A percentile compares a stretch with the other conserved stretches of the same genome.
Evolutionary conservation across 2,888 invertebrate genomes (phyloP).

Genomic region (Argyra leucocephala): DNA sequence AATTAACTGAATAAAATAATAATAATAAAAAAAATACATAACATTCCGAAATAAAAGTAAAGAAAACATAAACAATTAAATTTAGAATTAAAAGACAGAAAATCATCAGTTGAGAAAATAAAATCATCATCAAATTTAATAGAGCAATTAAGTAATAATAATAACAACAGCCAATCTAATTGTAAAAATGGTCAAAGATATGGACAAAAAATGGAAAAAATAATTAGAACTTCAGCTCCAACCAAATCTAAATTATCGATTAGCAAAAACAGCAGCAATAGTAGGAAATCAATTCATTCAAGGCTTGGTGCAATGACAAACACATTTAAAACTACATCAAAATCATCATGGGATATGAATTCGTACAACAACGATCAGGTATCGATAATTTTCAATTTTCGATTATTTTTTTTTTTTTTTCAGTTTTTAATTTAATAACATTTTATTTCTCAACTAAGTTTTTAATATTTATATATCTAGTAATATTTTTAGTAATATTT

Average conservation of each 20-base stretch:
- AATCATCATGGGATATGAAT: slow-evolving; percentile 15
- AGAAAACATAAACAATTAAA: not conserved
- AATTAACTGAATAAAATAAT: not conserved
- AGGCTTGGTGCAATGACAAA: slow-evolving; percentile 25
- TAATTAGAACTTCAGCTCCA: not conserved
- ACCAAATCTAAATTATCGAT: slow-evolving; percentile 10
- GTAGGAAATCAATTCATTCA: slow-evolving; percentile 26
- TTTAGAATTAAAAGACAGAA: not conserved
- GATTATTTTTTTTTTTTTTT: slow-evolving; percentile 14
- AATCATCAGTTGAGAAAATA: not conserved
- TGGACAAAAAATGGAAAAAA: not conserved
- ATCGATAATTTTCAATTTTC: slow-evolving; percentile 17
- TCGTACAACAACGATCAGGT: slow-evolving; percentile 20
- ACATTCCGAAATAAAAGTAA: not conserved
- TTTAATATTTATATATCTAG: no score
- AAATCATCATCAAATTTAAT: not conserved
- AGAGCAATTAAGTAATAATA: not conserved
- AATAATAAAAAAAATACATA: not conserved
- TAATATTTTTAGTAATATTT: no score
- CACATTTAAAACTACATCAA: slow-evolving; percentile 22
- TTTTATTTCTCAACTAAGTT: no score
- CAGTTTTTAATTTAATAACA: slow-evolving; percentile 4
- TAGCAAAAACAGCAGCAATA: no score
- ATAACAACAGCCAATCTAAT: not conserved
- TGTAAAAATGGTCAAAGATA: not conserved